Conservation (phyloP, 2,113 vertebrate species). For the Protobothrops flavoviridis region DNA sequence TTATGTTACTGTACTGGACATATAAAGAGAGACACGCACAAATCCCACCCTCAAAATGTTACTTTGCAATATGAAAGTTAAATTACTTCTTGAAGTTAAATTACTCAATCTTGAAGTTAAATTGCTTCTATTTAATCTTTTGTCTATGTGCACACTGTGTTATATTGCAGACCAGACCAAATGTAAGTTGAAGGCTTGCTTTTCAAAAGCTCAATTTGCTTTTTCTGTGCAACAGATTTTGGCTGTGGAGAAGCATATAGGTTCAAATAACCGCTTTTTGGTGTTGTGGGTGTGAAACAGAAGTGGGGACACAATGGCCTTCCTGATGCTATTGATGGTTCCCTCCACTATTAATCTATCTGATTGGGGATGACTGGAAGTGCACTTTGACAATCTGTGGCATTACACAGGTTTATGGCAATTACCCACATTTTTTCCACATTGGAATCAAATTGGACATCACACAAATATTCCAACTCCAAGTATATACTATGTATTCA, state of each 20-base stretch:
- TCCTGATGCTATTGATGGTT: not conserved
- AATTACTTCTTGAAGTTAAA: not conserved
- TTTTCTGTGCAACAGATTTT: not conserved
- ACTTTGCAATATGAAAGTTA: not conserved
- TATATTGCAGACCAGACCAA: not conserved
- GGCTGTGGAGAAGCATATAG: not conserved
- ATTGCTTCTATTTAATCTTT: not conserved
- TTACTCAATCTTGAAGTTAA: not conserved
- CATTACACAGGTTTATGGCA: not conserved
- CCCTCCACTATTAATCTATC: not conserved
- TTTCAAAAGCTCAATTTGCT: not conserved
- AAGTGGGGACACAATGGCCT: not conserved
- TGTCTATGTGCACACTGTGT: not conserved
- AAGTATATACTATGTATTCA: not conserved
- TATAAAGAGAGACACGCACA: not conserved
- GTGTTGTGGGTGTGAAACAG: not conserved
- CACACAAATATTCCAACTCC: not conserved
- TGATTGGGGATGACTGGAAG: not conserved
- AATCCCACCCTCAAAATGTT: not conserved
- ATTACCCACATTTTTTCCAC: not conserved
- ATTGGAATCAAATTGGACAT: not conserved
- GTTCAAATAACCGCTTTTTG: not conserved
- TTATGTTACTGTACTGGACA: not conserved
- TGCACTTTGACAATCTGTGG: not conserved
- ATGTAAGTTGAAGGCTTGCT: not conserved